Evolutionary conservation across 1,140 invertebrate species (phyloP), one percentile per base, ranked within the genome.

Genomic region (Pissodes strobi): DNA sequence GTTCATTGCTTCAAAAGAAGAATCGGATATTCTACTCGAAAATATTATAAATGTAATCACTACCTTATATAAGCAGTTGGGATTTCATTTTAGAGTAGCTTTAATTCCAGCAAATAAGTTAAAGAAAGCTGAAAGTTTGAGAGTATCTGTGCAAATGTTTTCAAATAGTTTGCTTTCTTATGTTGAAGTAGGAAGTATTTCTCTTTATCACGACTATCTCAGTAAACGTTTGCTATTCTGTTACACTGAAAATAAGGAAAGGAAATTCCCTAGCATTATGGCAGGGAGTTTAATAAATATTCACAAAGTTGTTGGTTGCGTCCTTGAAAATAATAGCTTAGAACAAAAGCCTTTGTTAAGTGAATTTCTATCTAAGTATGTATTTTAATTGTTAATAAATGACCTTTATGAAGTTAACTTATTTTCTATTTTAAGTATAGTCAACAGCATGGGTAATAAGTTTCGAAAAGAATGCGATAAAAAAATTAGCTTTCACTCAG

Each of bases 151-250:
- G 68, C 83, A 90, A 80, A 82, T 90, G 79, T 90, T 83, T 82
- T 89, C 87, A 0, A 74, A 76, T 13, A 81, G 80, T 70, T 73
- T 77, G 17, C 69, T 84, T 41, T 66, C 73, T 18, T 90, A 88
- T 75, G 69, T 89, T 1, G 86, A 88, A 80, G 81, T 89, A 58
- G 88, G 85, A 2, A 79, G 86, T 79, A 53, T 90, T 39, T 87
- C 86, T 1, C 51, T 84, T 9, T 84, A 81, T 72, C 84, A 83
- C 27, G 81, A 85, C 66, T 91, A 85, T 71, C 81, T 89, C 15
- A 87, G 86, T 72, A 88, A 89, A 74, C 81, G 88, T 51, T 76
- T 90, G 18, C 75, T 87, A 66, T 84, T 87, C 48, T 82, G 76
- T 45, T 86, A 85, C 70, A 74, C 76, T 45, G 81, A 83, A 43